phyloP scores from a whole-genome alignment of 1,140 invertebrate species.

The Glomeris maerens region DNA sequence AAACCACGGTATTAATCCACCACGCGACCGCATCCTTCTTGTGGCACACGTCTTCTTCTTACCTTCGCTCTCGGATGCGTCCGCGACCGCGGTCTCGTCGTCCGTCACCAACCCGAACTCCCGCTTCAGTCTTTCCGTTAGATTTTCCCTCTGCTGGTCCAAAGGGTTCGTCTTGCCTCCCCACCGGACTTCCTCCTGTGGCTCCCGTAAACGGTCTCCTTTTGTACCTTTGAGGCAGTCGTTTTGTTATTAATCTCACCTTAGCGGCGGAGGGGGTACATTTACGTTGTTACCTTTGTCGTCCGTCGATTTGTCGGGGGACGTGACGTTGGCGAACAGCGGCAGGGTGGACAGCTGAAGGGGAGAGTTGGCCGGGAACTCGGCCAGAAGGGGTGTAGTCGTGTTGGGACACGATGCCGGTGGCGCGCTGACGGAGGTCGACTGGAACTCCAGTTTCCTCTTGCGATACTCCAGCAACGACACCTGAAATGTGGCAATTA shows the following conservation, averaged over 20 bases:
- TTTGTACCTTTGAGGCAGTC: too few relatives aligned
- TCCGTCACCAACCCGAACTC: conserved; percentile 57
- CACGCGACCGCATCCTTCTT: too few relatives aligned
- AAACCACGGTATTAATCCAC: too few relatives aligned
- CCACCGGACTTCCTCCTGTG: conserved; percentile 28
- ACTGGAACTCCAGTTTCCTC: conserved; percentile 31
- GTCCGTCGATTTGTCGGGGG: background rate
- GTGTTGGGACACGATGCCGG: background rate
- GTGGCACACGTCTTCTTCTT: too few relatives aligned
- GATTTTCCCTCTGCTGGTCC: conserved; percentile 55
- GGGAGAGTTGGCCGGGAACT: conserved; percentile 19
- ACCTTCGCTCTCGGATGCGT: too few relatives aligned
- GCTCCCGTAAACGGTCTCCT: background rate
- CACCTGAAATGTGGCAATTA: conserved; percentile 39
- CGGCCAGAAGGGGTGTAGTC: background rate
- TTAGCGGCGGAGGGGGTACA: too few relatives aligned
- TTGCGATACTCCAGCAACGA: conserved; percentile 56
- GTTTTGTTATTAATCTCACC: too few relatives aligned
- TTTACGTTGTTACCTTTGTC: background rate
- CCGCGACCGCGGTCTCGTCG: conserved; percentile 40
- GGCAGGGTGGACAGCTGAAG: conserved; percentile 29
- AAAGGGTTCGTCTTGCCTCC: conserved; percentile 52
- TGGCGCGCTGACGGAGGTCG: conserved; percentile 29
- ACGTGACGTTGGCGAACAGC: conserved; percentile 20
- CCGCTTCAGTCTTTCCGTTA: conserved; percentile 52